phyloP scores from a whole-genome alignment of 2,888 invertebrate genomes.

The Lasioglossum figueresi region DNA sequence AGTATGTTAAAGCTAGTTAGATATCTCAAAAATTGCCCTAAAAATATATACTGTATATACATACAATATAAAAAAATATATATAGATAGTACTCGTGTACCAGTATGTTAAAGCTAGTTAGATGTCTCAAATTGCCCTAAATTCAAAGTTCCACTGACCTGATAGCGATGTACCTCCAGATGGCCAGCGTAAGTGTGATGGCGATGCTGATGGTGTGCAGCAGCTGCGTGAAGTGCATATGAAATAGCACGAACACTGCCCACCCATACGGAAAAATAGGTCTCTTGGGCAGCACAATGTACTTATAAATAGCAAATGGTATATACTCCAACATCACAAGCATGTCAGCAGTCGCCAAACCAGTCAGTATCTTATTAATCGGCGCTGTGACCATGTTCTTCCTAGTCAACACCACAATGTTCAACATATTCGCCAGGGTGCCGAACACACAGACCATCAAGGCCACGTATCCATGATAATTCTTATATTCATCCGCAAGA shows the following conservation, averaged over 20 bases:
- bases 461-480: conserved; percentile 93
- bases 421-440: conserved; percentile 93
- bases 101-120: no score
- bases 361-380: conserved; percentile 93
- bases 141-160: conserved; percentile 84
- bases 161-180: conserved; percentile 94
- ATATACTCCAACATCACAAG: conserved; percentile 95
- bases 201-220: conserved; percentile 94
- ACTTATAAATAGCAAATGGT: conserved; percentile 89
- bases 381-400: conserved; percentile 92
- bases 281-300: conserved; percentile 87
- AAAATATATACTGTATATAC: no score
- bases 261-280: conserved; percentile 89
- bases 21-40: no score
- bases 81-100: no score
- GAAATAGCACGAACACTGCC: conserved; percentile 91
- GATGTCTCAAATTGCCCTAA: neutral
- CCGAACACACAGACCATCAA: conserved; percentile 94
- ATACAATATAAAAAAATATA: no score
- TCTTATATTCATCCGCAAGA: conserved; percentile 87
- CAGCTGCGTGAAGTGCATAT: conserved; percentile 92
- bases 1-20: no score
- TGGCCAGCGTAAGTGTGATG: conserved; percentile 91
- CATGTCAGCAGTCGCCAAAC: conserved; percentile 94
- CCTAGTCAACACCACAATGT: conserved; percentile 93